Conservation (phyloP, 2,888 invertebrate genomes). For the Cryptophagus acutangulus region DNA sequence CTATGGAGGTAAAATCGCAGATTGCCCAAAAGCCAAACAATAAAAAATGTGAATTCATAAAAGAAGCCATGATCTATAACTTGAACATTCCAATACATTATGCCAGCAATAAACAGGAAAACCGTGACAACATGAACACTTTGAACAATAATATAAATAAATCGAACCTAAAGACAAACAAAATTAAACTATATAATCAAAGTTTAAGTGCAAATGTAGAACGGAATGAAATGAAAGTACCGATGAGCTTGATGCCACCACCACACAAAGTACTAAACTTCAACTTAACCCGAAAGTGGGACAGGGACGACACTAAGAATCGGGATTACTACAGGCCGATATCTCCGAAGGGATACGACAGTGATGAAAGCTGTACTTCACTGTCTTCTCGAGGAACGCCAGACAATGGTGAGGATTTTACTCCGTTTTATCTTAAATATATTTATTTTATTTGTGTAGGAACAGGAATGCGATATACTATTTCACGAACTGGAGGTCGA, state of each 20-base stretch:
- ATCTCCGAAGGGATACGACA: conserved; percentile 27
- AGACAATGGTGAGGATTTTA: conserved; percentile 8
- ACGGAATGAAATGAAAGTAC: conserved; percentile 15
- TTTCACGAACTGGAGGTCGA: conserved; percentile 21
- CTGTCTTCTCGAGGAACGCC: conserved; percentile 20
- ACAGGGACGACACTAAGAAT: conserved; percentile 13
- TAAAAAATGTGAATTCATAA: too few species aligned
- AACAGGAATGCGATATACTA: conserved; percentile 24
- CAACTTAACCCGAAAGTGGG: conserved; percentile 10
- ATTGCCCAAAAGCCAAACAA: too few species aligned
- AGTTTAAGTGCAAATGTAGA: conserved; percentile 17
- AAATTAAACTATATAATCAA: conserved; percentile 16
- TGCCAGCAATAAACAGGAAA: conserved; percentile 1
- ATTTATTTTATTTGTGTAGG: conserved; percentile 19
- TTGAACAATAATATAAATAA: conserved; percentile 16
- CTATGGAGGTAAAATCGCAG: conserved; percentile 25
- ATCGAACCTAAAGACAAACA: conserved; percentile 18
- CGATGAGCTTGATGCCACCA: conserved; percentile 24
- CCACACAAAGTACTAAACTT: conserved; percentile 25
- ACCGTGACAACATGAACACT: too few species aligned
- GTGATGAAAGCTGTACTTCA: conserved; percentile 25
- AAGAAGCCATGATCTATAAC: conserved; percentile 22
- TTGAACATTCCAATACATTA: background rate
- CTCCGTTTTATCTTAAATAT: background rate
- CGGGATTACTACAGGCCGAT: conserved; percentile 21